Evolutionary conservation across 2,797 vertebrate genomes (phyloP), one percentile per base, ranked within the genome.

Genomic region (Allobates femoralis): DNA sequence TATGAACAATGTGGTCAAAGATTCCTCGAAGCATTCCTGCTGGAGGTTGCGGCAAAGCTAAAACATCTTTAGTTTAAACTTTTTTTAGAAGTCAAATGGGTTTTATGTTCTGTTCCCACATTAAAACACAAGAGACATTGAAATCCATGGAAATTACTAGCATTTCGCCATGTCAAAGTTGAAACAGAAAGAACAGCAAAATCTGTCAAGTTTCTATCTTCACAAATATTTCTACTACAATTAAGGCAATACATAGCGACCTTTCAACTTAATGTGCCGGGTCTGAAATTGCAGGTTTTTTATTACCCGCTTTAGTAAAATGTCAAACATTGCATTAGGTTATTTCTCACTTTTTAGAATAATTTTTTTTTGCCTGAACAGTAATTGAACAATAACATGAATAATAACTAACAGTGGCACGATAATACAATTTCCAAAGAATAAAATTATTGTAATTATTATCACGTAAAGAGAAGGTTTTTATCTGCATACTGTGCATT

Each of bases 371-470:
- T 73, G 46, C 34, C 53, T 53, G 62, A 87, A 50, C 75, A 79
- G 81, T 79, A 83, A 87, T 83, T 87, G 71, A 79, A 79, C 60
- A 87, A 86, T 82, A 81, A 71, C 71, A 32, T 67, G 73, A 86
- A 86, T 86, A 82, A 86, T 82, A 82, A 86, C 60, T 82, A 76
- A 66, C 60, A 34, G 58, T 46, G 71, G 51, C 79, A 55, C 58
- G 55, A 83, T 73, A 87, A 79, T 56, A 71, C 50, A 83, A 58
- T 73, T 83, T 73, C 51, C 41, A 46, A 58, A 79, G 74, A 71
- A 46, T 73, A 37, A 79, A 87, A 87, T 87, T 83, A 87, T 87
- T 79, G 64, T 79, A 83, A 87, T 87, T 83, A 87, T 83, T 32
- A 58, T 51, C 34, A 69, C 41, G 19, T 69, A 83, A 73, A 73